Percentiles rank a stretch among this genome's conserved stretches.
Evolutionary conservation across 1,140 invertebrate species (phyloP).

Genomic region (Megathymus violae): DNA sequence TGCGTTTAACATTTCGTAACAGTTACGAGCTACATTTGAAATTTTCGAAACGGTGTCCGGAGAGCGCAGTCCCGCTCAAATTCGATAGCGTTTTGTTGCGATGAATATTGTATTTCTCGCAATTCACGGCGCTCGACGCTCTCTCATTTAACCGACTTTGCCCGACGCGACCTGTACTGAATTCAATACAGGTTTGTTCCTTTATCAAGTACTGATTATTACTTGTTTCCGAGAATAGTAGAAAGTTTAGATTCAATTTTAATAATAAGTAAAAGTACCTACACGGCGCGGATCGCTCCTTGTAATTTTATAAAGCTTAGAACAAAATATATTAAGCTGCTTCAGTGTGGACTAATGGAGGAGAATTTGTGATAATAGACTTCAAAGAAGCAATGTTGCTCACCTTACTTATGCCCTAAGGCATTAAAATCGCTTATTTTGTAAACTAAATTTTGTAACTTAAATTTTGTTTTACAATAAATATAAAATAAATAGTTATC

Average conservation of each 20-base stretch:
- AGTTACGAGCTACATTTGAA: not conserved
- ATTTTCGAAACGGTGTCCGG: slow-evolving; percentile 2
- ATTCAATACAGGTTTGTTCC: slow-evolving; percentile 8
- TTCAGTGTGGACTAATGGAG: too few relatives aligned
- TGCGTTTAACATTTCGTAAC: slow-evolving; percentile 4
- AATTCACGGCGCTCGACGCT: slow-evolving; percentile 22
- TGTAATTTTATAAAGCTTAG: too few relatives aligned
- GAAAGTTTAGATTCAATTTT: not conserved
- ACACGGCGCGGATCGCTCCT: too few relatives aligned
- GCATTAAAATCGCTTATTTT: too few relatives aligned
- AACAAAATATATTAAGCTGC: too few relatives aligned
- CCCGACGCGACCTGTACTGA: slow-evolving; percentile 15
- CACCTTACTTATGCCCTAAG: too few relatives aligned
- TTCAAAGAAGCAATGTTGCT: too few relatives aligned
- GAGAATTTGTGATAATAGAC: too few relatives aligned
- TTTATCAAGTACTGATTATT: not conserved
- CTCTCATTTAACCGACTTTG: slow-evolving; percentile 25
- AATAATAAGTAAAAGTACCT: too few relatives aligned
- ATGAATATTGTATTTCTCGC: slow-evolving; percentile 31
- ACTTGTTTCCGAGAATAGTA: not conserved
- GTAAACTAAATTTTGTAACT: too few relatives aligned
- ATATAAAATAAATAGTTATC: too few relatives aligned
- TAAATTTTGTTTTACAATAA: too few relatives aligned
- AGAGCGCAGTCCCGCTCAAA: slow-evolving; percentile 19
- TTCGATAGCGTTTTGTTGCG: slow-evolving; percentile 31